Evolutionary conservation across 2,888 invertebrate genomes (phyloP).

Genomic region (Byasa hedistus): DNA sequence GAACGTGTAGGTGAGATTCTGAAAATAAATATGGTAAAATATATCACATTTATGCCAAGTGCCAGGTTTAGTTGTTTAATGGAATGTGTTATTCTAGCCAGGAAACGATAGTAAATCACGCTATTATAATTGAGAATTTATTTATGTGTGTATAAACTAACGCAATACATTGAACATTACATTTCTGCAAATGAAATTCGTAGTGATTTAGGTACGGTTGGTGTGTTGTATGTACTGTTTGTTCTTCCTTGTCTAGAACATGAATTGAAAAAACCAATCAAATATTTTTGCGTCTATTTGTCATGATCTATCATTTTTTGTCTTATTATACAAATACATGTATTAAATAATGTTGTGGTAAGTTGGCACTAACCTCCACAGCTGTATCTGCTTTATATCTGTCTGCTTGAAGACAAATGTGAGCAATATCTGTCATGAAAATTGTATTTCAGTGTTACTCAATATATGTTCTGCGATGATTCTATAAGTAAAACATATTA

Average conservation of each 20-base stretch:
- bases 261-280: neutral
- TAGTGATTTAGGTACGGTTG: neutral
- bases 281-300: neutral
- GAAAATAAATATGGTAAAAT: neutral
- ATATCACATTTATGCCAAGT: neutral
- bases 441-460: conserved; percentile 31
- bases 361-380: conserved; percentile 35
- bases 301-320: neutral
- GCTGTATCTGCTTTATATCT: conserved; percentile 48
- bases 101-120: conserved; percentile 2
- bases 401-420: conserved; percentile 41
- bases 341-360: conserved; percentile 12
- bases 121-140: conserved; percentile 5
- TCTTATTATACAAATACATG: neutral
- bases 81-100: conserved; percentile 6
- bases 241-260: neutral
- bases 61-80: neutral
- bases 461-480: conserved; percentile 26
- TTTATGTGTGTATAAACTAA: conserved; percentile 1
- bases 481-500: conserved; percentile 24
- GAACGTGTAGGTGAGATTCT: neutral
- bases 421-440: conserved; percentile 43
- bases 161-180: neutral
- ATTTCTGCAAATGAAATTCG: neutral
- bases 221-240: neutral